Base-by-base conservation (phyloP, 2,888 invertebrate species). In the Branchipolynoe longqiensis region DNA sequence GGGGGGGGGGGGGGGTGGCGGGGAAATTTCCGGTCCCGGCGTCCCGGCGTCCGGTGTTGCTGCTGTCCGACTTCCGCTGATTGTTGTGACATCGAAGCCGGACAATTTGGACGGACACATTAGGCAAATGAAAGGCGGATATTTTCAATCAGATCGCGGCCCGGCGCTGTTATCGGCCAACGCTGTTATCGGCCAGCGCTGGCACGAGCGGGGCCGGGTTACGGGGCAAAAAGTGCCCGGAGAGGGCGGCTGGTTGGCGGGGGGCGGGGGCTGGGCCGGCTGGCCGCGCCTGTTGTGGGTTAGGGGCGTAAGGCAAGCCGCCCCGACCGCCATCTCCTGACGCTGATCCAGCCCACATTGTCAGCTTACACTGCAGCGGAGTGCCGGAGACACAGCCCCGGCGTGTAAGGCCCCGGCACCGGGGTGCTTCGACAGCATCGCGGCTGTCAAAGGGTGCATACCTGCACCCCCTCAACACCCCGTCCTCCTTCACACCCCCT, bases 81-180 rank as follows among this genome's bases (percentile, higher is more conserved):
- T 78, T 78, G 78, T 78, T 78, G 41, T 78, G 78, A 78, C 78
- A 78, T 48, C 28, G 0, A 0, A 78, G 0, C 41, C 48, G 28
- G 78, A 14, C 78, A 78, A 78, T 78, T 78, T 78, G 78, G 48
- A 28, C 41, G 78, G 48, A 78, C 48, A 78, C 78, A 78, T 78
- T 78, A 78, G 78, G 8, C 78, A 78, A 78, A 78, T 78, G 78
- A 78, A 78, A 78, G 78, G 41, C 54, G 78, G 78, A 28, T 78
- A 78, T 78, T 78, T 78, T 78, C 78, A 78, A 78, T 78, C 78
- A 78, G 78, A 41, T 78, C 8, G 33, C 28, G 6, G 2, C 38
- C n/a, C 18, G 22, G 73, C 18, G 40, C 14, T 54, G 40, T 78
- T 78, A 78, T 78, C 78, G 33, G 12, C 62, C 12, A 62, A n/a